A percentile compares a stretch with the other conserved stretches of the same genome.
Evolutionary conservation across 37 sponge, comb jelly and placozoan species (phyloP).

Genomic region (Ianthella basta): DNA sequence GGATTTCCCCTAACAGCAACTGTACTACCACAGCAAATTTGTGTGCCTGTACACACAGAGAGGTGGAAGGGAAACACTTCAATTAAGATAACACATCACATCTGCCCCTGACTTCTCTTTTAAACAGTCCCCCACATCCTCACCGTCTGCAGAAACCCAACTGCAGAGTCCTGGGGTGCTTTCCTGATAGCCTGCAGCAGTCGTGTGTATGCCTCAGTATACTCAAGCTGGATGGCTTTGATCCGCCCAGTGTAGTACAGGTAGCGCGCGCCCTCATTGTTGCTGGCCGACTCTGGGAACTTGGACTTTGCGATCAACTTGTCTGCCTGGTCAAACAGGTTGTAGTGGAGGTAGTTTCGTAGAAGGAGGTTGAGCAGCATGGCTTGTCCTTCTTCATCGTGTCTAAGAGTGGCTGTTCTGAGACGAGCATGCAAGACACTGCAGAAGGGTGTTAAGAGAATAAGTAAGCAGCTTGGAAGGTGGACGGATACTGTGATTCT

Average conservation of each 20-base stretch:
- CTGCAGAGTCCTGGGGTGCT: slow-evolving; percentile 92
- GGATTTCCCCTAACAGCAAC: slow-evolving; percentile 94
- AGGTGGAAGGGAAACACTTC: too few species aligned
- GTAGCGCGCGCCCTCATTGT: slow-evolving; percentile 91
- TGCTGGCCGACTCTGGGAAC: slow-evolving; percentile 91
- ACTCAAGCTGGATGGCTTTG: slow-evolving; percentile 93
- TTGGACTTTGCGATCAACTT: slow-evolving; percentile 90
- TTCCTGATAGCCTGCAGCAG: slow-evolving; percentile 93
- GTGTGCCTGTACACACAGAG: slow-evolving; percentile 46
- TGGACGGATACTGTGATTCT: too few species aligned
- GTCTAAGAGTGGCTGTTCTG: slow-evolving; percentile 86
- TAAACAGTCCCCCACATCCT: neutral
- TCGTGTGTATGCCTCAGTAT: slow-evolving; percentile 83
- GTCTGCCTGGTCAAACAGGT: slow-evolving; percentile 94
- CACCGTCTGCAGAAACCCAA: slow-evolving; percentile 96
- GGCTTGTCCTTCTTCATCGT: slow-evolving; percentile 91
- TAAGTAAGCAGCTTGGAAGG: too few species aligned
- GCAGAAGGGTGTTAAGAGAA: neutral
- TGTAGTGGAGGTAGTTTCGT: slow-evolving; percentile 93
- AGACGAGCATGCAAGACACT: slow-evolving; percentile 87
- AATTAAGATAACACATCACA: too few species aligned
- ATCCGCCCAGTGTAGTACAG: slow-evolving; percentile 94
- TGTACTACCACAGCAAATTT: slow-evolving; percentile 92
- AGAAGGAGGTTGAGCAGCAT: slow-evolving; percentile 89
- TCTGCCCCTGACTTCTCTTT: too few species aligned